Conservation (phyloP, 2,113 vertebrate species). For the Vanacampus margaritifer region DNA sequence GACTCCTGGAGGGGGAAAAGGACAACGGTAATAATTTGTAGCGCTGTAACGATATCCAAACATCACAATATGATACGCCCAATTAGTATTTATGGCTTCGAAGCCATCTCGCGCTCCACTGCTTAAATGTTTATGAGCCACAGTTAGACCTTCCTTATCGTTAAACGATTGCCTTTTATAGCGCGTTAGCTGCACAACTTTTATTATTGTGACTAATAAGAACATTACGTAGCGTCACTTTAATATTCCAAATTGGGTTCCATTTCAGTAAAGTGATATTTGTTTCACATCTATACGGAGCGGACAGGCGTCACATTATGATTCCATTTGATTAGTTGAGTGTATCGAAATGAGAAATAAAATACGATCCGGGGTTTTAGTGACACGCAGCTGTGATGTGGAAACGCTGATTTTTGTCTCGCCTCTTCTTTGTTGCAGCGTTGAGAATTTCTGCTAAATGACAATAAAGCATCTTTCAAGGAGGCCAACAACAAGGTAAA, state of each 20-base stretch:
- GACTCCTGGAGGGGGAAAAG: slow-evolving; percentile 81
- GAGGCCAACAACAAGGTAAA: slow-evolving; percentile 30
- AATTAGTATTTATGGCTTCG: background rate
- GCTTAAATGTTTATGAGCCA: background rate
- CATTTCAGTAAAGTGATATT: background rate
- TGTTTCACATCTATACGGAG: background rate
- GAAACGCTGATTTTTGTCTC: background rate
- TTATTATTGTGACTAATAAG: background rate
- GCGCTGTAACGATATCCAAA: no score
- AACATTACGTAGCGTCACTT: background rate
- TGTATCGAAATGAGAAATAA: slow-evolving; percentile 1
- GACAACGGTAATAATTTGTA: background rate
- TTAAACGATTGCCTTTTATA: background rate
- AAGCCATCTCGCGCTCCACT: background rate
- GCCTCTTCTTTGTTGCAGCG: background rate
- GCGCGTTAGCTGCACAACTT: background rate
- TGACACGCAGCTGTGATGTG: background rate
- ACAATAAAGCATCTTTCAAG: slow-evolving; percentile 8
- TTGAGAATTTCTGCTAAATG: background rate
- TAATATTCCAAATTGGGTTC: background rate
- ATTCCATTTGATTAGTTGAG: background rate
- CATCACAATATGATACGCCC: background rate
- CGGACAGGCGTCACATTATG: background rate
- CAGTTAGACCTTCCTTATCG: background rate
- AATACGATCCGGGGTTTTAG: background rate